Evolutionary conservation across 2,113 vertebrate species (phyloP), one percentile per base, ranked within the genome.

Genomic region (Mesembrinibis cayennensis): DNA sequence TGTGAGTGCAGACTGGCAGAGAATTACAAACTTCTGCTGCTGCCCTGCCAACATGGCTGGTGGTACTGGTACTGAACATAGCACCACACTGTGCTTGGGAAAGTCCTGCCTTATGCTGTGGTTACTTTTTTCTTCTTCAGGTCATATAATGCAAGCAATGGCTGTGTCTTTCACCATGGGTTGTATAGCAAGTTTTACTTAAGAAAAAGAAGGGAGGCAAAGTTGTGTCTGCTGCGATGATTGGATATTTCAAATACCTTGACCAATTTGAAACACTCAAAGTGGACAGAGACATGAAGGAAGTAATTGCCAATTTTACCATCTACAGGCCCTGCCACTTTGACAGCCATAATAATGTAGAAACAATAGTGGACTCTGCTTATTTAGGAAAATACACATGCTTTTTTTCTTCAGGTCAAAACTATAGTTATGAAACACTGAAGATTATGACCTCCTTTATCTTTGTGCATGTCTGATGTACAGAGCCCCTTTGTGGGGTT

Each of bases 1-100:
- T 5, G 0, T 30, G 11, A 34, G 6, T 1, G 1, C 11, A 4
- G 30, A 36, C 26, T 59, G 29, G 10, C 20, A 67, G 21, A 56
- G 45, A 87, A 22, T 4, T 49, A 29, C 34, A 84, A 78, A 62
- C 30, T 36, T 32, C 8, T 52, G 1, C 36, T 47, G 18, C 30
- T 73, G 18, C 40, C 14, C 3, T 53, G 45, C 19, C 20, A 16
- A 14, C 15, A 6, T 17, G 15, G 13, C 30, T 40, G 47, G 9
- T 56, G 22, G 7, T 69, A 9, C 1, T 0, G 8, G 30, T 40
- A 26, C 13, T 38, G 17, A 79, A 42, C 7, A 52, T 7, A 36
- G 36, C 34, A 73, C 34, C 6, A 5, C 2, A 1, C 8, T 19
- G 22, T 63, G 9, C 11, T 55, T 47, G 9, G 16, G 22, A 29